These are phyloP conservation scores for Onychomys torridus DNA, from an alignment of 2,797 vertebrate genomes.

Conservation along the genomic window DNA sequence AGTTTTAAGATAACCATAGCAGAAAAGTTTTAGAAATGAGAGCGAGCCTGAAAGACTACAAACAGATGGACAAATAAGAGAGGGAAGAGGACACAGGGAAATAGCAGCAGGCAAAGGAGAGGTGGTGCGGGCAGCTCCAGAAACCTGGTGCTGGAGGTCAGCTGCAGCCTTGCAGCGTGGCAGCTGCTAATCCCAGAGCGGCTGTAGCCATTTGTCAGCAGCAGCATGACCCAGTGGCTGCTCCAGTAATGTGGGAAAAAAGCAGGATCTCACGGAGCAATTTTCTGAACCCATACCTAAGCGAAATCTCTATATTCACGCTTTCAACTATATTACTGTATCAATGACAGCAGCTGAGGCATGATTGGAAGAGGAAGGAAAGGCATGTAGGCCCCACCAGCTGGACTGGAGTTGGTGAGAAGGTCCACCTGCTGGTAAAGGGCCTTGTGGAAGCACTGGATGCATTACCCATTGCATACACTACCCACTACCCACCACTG, in stretches of 20 bases:
- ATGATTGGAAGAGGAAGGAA: neutral
- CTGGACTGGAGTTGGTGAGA: neutral
- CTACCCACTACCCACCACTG: neutral
- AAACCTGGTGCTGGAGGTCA: neutral
- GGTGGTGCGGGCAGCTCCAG: rapidly evolving
- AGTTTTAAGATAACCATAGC: neutral
- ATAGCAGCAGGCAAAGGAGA: too few relatives aligned
- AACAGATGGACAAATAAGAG: neutral
- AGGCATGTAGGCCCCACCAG: neutral
- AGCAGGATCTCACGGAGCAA: neutral
- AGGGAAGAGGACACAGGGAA: neutral
- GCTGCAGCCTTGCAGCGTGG: neutral
- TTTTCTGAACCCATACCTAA: conserved; percentile 7
- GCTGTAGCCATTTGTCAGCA: conserved; percentile 18
- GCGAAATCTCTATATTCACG: neutral
- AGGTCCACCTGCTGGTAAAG: neutral
- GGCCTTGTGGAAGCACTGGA: neutral
- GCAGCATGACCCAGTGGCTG: neutral
- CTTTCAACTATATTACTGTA: neutral
- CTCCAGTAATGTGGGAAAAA: conserved; percentile 34
- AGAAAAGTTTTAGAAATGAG: conserved; percentile 22
- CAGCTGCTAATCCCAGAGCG: neutral
- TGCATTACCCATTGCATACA: neutral
- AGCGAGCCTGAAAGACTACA: neutral
- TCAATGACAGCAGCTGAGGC: neutral